Conservation (phyloP, 2,113 vertebrate species). For the Oncorhynchus mykiss region DNA sequence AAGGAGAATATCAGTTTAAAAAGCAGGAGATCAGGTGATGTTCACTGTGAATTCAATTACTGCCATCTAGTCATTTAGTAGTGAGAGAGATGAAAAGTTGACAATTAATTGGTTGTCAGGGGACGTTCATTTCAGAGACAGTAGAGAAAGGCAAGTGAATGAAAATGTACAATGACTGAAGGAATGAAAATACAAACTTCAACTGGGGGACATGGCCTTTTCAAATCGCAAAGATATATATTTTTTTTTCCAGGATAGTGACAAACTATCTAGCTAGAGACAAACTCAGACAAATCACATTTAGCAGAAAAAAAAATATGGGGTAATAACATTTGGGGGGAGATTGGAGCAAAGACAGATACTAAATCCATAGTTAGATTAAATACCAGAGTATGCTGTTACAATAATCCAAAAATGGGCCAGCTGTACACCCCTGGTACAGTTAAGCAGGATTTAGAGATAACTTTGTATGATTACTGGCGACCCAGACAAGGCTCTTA, state of each 20-base stretch:
- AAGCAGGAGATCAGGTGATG: constrained; percentile 17
- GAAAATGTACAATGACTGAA: background rate
- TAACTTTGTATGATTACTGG: constrained; percentile 67
- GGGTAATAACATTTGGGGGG: constrained; percentile 43
- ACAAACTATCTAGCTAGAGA: background rate
- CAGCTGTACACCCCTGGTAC: constrained; percentile 61
- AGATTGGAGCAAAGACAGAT: constrained; percentile 52
- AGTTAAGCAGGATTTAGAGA: constrained; percentile 68
- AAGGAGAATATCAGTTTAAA: background rate
- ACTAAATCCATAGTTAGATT: constrained; percentile 72
- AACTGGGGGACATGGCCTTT: background rate
- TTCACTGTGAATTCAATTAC: background rate
- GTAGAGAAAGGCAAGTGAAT: background rate
- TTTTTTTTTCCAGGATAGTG: background rate
- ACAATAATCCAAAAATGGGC: constrained; percentile 56
- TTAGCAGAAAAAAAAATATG: constrained; percentile 25
- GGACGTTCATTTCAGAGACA: background rate
- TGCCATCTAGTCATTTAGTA: background rate
- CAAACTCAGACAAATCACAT: constrained; percentile 1
- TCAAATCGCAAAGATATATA: background rate
- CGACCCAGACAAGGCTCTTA: constrained; percentile 31
- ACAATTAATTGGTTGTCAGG: constrained; percentile 10
- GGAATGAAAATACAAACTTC: background rate
- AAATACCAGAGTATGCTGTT: constrained; percentile 60
- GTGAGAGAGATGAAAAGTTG: background rate